Evolutionary conservation across 2,888 invertebrate species (phyloP).

Genomic region (Conistra vaccinii): DNA sequence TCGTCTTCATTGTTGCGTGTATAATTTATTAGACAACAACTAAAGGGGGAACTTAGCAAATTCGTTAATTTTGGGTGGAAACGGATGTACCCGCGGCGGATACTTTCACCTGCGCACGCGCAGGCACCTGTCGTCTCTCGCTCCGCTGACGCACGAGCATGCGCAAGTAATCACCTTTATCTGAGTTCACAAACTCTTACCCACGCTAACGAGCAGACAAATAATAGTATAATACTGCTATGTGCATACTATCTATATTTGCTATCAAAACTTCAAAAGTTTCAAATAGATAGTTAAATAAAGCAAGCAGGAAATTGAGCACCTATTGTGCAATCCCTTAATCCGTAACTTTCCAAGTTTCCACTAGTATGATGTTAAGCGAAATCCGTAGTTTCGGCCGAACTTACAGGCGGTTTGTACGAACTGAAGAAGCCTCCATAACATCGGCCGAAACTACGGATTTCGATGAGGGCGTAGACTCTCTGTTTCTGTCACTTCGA

Average conservation of each 20-base stretch:
- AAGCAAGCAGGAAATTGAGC: neutral
- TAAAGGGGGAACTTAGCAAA: constrained; percentile 24
- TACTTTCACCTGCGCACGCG: constrained; percentile 83
- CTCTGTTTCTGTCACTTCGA: neutral
- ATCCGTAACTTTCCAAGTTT: constrained; percentile 1
- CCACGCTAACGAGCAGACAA: constrained; percentile 54
- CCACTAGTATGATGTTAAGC: neutral
- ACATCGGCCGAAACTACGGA: no score
- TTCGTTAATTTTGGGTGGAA: constrained; percentile 73
- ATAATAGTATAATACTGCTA: constrained; percentile 29
- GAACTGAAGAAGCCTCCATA: no score
- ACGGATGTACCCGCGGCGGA: constrained; percentile 81
- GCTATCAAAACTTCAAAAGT: neutral
- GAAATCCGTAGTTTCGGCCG: no score
- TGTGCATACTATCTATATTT: constrained; percentile 8
- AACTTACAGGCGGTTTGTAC: no score
- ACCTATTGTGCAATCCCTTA: neutral
- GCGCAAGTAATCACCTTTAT: constrained; percentile 64
- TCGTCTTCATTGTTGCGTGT: neutral
- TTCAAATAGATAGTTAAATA: neutral
- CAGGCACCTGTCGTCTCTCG: constrained; percentile 73
- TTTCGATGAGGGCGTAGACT: no score
- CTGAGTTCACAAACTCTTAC: constrained; percentile 68
- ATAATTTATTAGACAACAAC: constrained; percentile 30
- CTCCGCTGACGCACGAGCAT: constrained; percentile 72